Percentiles rank a stretch among this genome's conserved stretches.
These are phyloP conservation scores for Rhinogobius similis DNA, from an alignment of 2,113 vertebrate genomes.

Conservation along the genomic window DNA sequence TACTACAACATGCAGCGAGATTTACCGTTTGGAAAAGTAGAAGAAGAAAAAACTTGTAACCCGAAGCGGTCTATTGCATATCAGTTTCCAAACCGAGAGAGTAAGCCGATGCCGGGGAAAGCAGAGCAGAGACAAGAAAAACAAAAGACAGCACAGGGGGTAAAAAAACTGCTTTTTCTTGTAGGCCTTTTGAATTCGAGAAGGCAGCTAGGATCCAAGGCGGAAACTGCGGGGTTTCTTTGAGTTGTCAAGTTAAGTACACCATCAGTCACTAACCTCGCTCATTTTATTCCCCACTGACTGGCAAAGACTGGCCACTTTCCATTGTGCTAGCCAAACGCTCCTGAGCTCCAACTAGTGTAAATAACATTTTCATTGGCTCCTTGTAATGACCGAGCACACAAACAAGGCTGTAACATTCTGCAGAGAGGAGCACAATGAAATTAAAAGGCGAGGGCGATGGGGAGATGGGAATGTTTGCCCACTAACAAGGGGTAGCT, in stretches of 20 bases:
- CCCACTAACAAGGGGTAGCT: slow-evolving; percentile 22
- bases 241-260: slow-evolving; percentile 63
- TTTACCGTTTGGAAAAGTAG: slow-evolving; percentile 72
- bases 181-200: slow-evolving; percentile 48
- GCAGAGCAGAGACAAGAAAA: slow-evolving; percentile 61
- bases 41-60: slow-evolving; percentile 71
- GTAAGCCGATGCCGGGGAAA: slow-evolving; percentile 55
- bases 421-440: slow-evolving; percentile 40
- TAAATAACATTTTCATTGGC: slow-evolving; percentile 62
- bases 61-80: slow-evolving; percentile 70
- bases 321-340: slow-evolving; percentile 47
- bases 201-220: slow-evolving; percentile 33
- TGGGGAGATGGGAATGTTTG: slow-evolving; percentile 27
- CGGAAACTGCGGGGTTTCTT: slow-evolving; percentile 55
- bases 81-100: slow-evolving; percentile 66
- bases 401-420: slow-evolving; percentile 56
- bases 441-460: slow-evolving; percentile 30
- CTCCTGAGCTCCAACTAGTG: slow-evolving; percentile 37
- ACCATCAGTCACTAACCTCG: slow-evolving; percentile 54
- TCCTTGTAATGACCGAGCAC: slow-evolving; percentile 40
- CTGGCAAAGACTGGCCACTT: slow-evolving; percentile 42
- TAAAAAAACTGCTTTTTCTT: slow-evolving; percentile 30
- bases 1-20: slow-evolving; percentile 41
- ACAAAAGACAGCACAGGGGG: slow-evolving; percentile 49
- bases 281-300: slow-evolving; percentile 31